phyloP scores from a whole-genome alignment of 2,797 vertebrate species.

The Dendrocincla fuliginosa region DNA sequence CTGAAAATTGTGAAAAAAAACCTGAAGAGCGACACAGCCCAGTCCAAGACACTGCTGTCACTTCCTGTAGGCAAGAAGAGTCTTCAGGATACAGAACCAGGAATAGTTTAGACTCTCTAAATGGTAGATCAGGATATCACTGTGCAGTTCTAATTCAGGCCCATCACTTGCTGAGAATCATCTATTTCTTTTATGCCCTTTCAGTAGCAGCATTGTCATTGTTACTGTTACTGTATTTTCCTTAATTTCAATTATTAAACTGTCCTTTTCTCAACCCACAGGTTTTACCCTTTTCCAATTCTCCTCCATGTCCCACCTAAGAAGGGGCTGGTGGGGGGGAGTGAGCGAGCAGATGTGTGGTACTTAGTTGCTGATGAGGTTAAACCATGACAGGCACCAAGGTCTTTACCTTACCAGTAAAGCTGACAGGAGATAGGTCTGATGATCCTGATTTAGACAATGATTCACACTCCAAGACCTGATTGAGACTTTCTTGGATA shows the following conservation, averaged over 20 bases:
- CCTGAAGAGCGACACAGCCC: not conserved
- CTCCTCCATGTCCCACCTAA: not conserved
- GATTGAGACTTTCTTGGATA: constrained; percentile 82
- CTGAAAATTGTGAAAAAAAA: not conserved
- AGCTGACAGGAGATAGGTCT: constrained; percentile 74
- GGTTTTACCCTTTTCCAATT: not conserved
- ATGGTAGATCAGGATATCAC: not conserved
- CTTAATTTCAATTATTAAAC: not conserved
- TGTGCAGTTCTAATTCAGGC: not conserved
- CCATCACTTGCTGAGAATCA: not conserved
- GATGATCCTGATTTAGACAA: constrained; percentile 70
- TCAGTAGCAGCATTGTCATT: not conserved
- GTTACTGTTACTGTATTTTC: not conserved
- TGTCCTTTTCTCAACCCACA: not conserved
- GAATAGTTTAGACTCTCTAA: not conserved
- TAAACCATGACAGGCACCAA: not conserved
- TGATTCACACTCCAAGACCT: constrained; percentile 81
- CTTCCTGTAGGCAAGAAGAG: not conserved
- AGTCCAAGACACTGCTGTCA: not conserved
- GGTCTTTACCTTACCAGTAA: constrained; percentile 77
- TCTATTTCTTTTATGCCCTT: not conserved
- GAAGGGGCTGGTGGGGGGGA: not conserved
- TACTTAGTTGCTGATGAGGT: not conserved
- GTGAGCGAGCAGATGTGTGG: not conserved
- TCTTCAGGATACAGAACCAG: not conserved